These are phyloP conservation scores for Columba janthina DNA, from an alignment of 2,113 vertebrate genomes.

Conservation along the genomic window DNA sequence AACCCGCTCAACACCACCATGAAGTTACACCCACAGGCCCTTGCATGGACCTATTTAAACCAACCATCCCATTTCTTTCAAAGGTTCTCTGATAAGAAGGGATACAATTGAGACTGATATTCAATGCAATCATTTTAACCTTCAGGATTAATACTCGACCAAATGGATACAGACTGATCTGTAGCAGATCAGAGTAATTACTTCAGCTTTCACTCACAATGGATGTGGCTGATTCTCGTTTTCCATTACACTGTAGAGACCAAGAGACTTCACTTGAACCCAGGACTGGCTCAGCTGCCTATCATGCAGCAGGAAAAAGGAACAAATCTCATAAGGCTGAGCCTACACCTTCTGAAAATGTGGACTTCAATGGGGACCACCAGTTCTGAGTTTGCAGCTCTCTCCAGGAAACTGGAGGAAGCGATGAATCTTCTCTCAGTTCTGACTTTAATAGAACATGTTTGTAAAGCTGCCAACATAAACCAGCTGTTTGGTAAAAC, in stretches of 20 bases:
- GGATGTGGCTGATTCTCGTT: background rate
- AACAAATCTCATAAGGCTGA: background rate
- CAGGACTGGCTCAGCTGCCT: background rate
- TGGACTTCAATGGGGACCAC: background rate
- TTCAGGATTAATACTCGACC: background rate
- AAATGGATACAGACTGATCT: background rate
- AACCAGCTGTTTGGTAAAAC: background rate
- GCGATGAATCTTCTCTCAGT: background rate
- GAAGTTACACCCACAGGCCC: background rate
- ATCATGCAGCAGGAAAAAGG: background rate
- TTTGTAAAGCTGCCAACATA: constrained; percentile 2
- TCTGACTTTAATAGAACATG: background rate
- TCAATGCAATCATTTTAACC: background rate
- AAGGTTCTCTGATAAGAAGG: background rate
- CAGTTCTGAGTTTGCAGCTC: background rate
- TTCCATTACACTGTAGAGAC: background rate
- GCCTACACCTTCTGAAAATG: background rate
- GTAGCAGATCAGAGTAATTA: background rate
- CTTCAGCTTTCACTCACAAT: background rate
- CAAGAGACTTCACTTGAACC: background rate
- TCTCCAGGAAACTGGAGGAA: background rate
- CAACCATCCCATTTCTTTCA: background rate
- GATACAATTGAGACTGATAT: background rate
- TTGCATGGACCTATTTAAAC: background rate
- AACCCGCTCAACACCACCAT: background rate